A percentile compares a stretch with the other conserved stretches of the same genome.
phyloP scores from a whole-genome alignment of 1,140 invertebrate genomes.

The Pentalonia nigronervosa region DNA sequence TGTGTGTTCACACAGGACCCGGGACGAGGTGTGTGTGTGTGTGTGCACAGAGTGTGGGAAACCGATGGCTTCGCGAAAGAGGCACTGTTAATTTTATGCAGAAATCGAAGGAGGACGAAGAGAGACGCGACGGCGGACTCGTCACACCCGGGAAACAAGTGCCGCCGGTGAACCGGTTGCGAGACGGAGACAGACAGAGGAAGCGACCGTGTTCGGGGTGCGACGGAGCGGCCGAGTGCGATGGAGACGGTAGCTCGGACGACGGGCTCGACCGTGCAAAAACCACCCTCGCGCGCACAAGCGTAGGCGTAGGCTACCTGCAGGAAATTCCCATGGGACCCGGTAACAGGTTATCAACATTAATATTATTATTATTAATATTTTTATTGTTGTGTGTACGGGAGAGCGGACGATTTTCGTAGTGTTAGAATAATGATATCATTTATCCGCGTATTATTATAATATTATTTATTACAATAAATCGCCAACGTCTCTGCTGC shows the following conservation, averaged over 20 bases:
- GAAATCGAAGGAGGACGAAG: background rate
- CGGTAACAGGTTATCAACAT: background rate
- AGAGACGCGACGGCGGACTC: background rate
- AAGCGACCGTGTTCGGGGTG: background rate
- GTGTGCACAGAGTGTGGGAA: constrained; percentile 44
- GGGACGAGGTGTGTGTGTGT: background rate
- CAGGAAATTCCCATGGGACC: constrained; percentile 49
- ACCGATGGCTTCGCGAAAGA: background rate
- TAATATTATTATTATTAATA: background rate
- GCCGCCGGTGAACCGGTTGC: background rate
- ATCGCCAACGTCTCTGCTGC: background rate
- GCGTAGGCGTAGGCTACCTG: constrained; percentile 31
- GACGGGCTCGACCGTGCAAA: constrained; percentile 35
- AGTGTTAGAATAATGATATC: too few relatives aligned
- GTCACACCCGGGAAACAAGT: constrained; percentile 24
- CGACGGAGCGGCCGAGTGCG: background rate
- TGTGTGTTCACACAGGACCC: background rate
- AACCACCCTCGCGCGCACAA: background rate
- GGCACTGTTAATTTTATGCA: constrained; percentile 45
- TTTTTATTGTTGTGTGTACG: background rate
- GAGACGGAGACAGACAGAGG: background rate
- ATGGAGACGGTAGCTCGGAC: constrained; percentile 39
- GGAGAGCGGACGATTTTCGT: background rate
- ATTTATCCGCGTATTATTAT: background rate
- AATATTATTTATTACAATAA: background rate